These are phyloP conservation scores for Chunga burmeisteri DNA, from an alignment of 2,113 vertebrate genomes.

Conservation along the genomic window DNA sequence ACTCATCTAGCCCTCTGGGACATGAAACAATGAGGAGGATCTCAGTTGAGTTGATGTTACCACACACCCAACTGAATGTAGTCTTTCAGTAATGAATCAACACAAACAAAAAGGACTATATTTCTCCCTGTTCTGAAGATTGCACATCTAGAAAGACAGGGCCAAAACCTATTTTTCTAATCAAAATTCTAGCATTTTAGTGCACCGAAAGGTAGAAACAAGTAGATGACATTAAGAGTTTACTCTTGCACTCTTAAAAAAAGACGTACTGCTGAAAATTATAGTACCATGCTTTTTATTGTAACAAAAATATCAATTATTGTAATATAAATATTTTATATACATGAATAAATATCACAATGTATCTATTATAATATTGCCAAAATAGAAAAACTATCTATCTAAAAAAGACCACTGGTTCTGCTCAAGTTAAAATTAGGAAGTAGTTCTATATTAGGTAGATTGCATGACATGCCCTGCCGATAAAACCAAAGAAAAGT, in stretches of 20 bases:
- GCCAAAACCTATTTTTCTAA: not conserved
- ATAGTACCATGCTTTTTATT: not conserved
- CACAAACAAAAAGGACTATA: not conserved
- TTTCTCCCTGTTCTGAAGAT: not conserved
- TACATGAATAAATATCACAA: not conserved
- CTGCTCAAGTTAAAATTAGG: not conserved
- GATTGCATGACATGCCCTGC: not conserved
- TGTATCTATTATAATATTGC: not conserved
- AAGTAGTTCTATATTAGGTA: not conserved
- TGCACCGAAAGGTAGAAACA: not conserved
- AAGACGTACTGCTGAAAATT: not conserved
- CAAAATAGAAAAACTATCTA: not conserved
- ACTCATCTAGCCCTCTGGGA: not conserved
- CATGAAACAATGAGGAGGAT: not conserved
- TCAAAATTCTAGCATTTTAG: not conserved
- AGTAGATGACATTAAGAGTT: not conserved
- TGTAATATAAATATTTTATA: not conserved
- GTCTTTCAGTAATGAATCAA: not conserved
- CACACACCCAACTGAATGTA: not conserved
- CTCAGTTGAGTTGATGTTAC: not conserved
- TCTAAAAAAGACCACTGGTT: not conserved
- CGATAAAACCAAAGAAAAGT: not conserved
- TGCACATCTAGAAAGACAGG: not conserved
- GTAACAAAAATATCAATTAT: not conserved
- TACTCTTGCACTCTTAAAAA: not conserved